Percentiles rank a stretch among this genome's conserved stretches.
phyloP scores from a whole-genome alignment of 2,888 invertebrate genomes.

The Drosophila seclusa region DNA sequence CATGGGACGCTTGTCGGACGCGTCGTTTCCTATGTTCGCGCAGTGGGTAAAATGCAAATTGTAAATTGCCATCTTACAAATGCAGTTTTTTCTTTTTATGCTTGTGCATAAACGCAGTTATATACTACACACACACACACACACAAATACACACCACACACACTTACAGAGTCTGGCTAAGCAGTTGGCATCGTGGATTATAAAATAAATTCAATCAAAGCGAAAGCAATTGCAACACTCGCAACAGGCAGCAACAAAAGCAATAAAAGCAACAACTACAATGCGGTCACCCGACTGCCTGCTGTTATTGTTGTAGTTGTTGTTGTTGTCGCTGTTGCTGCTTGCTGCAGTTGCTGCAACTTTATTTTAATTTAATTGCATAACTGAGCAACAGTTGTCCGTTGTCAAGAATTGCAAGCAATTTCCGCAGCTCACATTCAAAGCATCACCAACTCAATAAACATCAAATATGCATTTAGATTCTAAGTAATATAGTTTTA shows the following conservation, averaged over 20 bases:
- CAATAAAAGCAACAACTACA: slow-evolving; percentile 38
- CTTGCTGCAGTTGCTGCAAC: slow-evolving; percentile 42
- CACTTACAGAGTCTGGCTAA: slow-evolving; percentile 34
- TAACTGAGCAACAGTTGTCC: slow-evolving; percentile 71
- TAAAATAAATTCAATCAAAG: slow-evolving; percentile 80
- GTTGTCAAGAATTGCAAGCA: slow-evolving; percentile 72
- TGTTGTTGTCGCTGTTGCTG: slow-evolving; percentile 34
- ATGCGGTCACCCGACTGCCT: slow-evolving; percentile 58
- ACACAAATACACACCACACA: neutral
- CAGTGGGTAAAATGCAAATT: slow-evolving; percentile 68
- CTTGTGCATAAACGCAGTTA: slow-evolving; percentile 47
- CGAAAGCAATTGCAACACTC: slow-evolving; percentile 77
- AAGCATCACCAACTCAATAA: slow-evolving; percentile 11
- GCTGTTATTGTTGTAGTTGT: slow-evolving; percentile 44
- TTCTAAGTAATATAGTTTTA: slow-evolving; percentile 13
- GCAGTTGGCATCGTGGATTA: slow-evolving; percentile 74
- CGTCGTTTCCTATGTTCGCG: slow-evolving; percentile 68
- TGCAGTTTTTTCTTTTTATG: slow-evolving; percentile 39
- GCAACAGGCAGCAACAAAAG: slow-evolving; percentile 47
- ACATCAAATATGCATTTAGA: slow-evolving; percentile 1
- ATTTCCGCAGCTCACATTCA: slow-evolving; percentile 62
- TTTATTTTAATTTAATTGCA: slow-evolving; percentile 76
- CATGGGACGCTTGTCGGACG: slow-evolving; percentile 47
- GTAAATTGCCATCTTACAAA: slow-evolving; percentile 73
- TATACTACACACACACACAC: slow-evolving; percentile 10